Percentiles rank a stretch among this genome's conserved stretches.
These are phyloP conservation scores for Dicerorhinus sumatrensis DNA, from an alignment of 2,113 vertebrate species.

Conservation along the genomic window DNA sequence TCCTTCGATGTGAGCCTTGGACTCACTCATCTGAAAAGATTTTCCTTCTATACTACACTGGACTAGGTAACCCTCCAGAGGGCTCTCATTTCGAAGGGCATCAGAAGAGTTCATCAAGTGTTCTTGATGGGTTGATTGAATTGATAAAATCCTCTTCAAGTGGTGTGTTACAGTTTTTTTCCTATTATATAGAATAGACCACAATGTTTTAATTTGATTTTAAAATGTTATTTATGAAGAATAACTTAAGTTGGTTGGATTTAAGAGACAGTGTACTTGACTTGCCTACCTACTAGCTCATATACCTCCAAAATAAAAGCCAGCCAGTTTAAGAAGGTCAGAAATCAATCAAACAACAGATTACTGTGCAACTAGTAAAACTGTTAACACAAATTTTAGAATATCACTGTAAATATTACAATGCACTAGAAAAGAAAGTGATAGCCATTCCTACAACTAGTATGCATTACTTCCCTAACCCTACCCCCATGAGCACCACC, in stretches of 20 bases:
- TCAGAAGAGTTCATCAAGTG: not conserved
- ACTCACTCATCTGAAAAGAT: not conserved
- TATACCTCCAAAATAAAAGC: not conserved
- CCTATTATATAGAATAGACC: not conserved
- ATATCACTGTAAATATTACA: not conserved
- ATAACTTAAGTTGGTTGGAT: not conserved
- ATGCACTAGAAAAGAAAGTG: not conserved
- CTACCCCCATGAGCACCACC: too few relatives aligned
- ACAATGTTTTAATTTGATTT: conserved; percentile 11
- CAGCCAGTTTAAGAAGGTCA: not conserved
- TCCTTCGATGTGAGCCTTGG: not conserved
- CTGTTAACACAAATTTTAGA: not conserved
- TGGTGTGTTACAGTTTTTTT: not conserved
- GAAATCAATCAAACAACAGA: not conserved
- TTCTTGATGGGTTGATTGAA: not conserved
- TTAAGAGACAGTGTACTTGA: not conserved
- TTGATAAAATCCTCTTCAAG: not conserved
- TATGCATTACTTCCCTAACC: not conserved
- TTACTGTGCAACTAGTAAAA: not conserved
- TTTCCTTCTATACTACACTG: not conserved
- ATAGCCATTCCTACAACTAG: not conserved
- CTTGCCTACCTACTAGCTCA: not conserved
- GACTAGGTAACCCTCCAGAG: not conserved
- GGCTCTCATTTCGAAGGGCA: not conserved
- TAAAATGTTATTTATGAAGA: not conserved